Evolutionary conservation across 2,113 vertebrate genomes (phyloP).

Genomic region (Thryonomys swinderianus): DNA sequence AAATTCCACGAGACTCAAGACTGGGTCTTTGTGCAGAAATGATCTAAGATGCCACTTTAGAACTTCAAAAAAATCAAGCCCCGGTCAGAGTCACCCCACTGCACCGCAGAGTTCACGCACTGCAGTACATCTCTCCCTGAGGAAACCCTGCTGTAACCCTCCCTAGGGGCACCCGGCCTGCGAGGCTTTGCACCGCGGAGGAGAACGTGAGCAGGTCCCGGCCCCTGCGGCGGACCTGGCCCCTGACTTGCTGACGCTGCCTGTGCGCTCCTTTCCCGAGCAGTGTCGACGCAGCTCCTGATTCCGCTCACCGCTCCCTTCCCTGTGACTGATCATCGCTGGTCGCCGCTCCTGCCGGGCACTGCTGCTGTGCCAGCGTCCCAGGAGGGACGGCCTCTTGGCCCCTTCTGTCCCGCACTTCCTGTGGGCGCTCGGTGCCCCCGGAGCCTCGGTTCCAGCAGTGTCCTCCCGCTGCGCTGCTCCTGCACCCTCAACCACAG

Average conservation of each 20-base stretch:
- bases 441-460: not conserved
- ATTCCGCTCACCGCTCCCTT: not conserved
- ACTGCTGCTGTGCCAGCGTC: not conserved
- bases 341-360: not conserved
- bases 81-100: not conserved
- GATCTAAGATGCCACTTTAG: not conserved
- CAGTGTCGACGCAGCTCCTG: not conserved
- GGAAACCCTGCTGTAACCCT: constrained; percentile 9
- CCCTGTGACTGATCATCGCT: too few relatives aligned
- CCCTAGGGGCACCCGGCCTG: not conserved
- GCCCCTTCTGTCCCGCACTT: not conserved
- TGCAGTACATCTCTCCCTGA: not conserved
- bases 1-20: not conserved
- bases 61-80: constrained; percentile 10
- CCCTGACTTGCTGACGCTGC: not conserved
- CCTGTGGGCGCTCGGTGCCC: not conserved
- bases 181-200: not conserved
- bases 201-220: not conserved
- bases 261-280: not conserved
- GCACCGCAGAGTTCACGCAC: not conserved
- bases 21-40: not conserved
- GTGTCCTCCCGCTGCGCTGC: too few relatives aligned
- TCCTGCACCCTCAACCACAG: not conserved
- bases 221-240: not conserved
- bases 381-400: not conserved